Evolutionary conservation across 1,140 invertebrate species (phyloP).

Genomic region (Heliothis subflexa): DNA sequence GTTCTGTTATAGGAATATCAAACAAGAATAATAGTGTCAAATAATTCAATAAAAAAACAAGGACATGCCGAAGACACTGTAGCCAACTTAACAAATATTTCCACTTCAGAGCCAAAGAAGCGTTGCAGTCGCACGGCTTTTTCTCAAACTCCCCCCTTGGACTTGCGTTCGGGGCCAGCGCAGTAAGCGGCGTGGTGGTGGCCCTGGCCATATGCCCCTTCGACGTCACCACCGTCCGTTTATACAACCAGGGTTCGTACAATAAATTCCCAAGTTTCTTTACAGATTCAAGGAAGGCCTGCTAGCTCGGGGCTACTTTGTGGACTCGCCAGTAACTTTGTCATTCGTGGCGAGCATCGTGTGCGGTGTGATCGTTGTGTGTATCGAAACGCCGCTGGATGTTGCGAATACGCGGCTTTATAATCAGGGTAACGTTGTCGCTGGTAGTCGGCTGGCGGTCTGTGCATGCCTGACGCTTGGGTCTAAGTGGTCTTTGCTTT

Average conservation of each 20-base stretch:
- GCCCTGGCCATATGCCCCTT: conserved; percentile 93
- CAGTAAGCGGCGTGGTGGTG: conserved; percentile 91
- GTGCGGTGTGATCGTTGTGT: conserved; percentile 89
- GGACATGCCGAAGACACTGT: not conserved
- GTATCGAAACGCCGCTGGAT: conserved; percentile 94
- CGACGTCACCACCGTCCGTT: conserved; percentile 93
- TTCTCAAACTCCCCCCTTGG: conserved; percentile 86
- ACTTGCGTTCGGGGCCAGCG: conserved; percentile 90
- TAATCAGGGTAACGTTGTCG: conserved; percentile 75
- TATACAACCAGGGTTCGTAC: conserved; percentile 94
- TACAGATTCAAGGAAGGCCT: conserved; percentile 87
- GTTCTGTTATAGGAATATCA: too few species aligned
- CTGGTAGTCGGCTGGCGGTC: not conserved
- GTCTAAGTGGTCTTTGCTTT: conserved; percentile 3
- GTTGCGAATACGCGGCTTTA: conserved; percentile 77
- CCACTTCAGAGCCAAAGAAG: conserved; percentile 85
- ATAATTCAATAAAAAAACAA: not conserved
- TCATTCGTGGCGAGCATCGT: conserved; percentile 90
- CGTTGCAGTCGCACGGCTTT: conserved; percentile 86
- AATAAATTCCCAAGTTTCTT: conserved; percentile 42
- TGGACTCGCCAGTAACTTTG: conserved; percentile 86
- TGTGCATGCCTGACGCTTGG: conserved; percentile 10
- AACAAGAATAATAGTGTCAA: too few species aligned
- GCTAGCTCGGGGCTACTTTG: conserved; percentile 84
- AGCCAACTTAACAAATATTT: conserved; percentile 23